Conservation (phyloP, 1,140 invertebrate genomes). For the Bombus confusus region DNA sequence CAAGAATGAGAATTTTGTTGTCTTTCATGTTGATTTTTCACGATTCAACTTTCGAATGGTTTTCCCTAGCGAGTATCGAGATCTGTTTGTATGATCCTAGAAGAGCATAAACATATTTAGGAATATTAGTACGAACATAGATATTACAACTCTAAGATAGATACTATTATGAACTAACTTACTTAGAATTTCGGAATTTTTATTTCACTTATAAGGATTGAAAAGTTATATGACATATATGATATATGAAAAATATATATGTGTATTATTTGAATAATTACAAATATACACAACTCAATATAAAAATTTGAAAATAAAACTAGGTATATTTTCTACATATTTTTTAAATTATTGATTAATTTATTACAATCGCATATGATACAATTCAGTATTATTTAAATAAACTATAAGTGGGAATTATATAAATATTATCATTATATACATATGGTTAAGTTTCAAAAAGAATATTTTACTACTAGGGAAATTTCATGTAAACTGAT, state of each 20-base stretch:
- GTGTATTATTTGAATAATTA: background rate
- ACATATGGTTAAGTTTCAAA: background rate
- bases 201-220: background rate
- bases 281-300: background rate
- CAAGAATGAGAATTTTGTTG: no score
- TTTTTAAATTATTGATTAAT: background rate
- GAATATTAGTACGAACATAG: background rate
- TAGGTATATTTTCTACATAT: background rate
- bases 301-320: background rate
- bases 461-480: background rate
- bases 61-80: no score
- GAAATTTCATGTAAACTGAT: slow-evolving; percentile 13
- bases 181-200: background rate
- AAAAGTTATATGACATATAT: background rate
- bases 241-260: background rate
- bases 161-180: background rate
- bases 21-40: no score
- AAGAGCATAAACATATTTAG: background rate
- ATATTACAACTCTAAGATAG: background rate
- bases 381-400: background rate
- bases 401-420: background rate
- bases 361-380: background rate
- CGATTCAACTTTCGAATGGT: no score
- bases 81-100: no score
- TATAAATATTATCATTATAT: background rate